Conservation (phyloP, 2,113 vertebrate species). For the Perccottus glenii region DNA sequence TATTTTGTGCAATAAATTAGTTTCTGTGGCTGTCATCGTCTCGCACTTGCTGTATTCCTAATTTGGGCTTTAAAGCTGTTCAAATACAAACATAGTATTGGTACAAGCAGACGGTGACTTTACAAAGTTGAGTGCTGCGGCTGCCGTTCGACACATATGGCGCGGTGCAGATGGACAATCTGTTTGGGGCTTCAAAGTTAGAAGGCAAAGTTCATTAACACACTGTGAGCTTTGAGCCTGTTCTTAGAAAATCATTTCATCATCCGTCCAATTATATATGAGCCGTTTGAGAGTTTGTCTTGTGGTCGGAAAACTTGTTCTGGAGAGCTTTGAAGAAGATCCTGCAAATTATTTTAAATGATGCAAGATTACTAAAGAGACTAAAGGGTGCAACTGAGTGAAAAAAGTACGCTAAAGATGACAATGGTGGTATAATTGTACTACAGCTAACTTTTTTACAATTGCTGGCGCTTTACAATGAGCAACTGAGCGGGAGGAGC, state of each 20-base stretch:
- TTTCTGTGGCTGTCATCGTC: slow-evolving; percentile 22
- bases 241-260: slow-evolving; percentile 66
- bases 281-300: slow-evolving; percentile 46
- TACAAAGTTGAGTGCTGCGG: slow-evolving; percentile 37
- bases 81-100: slow-evolving; percentile 31
- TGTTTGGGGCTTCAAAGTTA: slow-evolving; percentile 67
- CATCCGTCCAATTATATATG: slow-evolving; percentile 52
- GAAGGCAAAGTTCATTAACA: slow-evolving; percentile 68
- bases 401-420: no score
- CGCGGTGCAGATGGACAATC: slow-evolving; percentile 65
- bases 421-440: no score
- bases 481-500: no score
- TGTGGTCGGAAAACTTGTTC: slow-evolving; percentile 4
- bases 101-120: slow-evolving; percentile 34
- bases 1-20: slow-evolving; percentile 45
- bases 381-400: no score
- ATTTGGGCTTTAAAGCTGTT: slow-evolving; percentile 50
- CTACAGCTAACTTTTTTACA: no score
- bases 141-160: slow-evolving; percentile 60
- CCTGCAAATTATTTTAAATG: no score
- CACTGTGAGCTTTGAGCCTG: slow-evolving; percentile 44
- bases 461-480: no score
- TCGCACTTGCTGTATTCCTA: slow-evolving; percentile 26
- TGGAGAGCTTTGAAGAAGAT: no score
- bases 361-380: no score